Percentiles rank a stretch among this genome's conserved stretches.
Evolutionary conservation across 2,888 invertebrate genomes (phyloP).

Genomic region (Polylopha cassiicola): DNA sequence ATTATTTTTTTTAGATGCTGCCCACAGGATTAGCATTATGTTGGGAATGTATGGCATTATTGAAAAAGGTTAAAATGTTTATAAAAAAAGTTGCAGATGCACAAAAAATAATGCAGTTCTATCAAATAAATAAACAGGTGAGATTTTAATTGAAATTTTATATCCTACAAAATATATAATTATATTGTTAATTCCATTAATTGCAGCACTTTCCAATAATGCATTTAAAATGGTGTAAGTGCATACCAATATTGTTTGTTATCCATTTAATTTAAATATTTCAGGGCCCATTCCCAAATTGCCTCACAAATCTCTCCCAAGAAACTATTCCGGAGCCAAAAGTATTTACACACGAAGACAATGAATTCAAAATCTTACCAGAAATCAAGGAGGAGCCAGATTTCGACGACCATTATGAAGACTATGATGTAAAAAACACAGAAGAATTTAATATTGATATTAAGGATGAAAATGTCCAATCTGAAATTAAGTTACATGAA

Average conservation of each 20-base stretch:
- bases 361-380: constrained; percentile 5
- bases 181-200: too few species aligned
- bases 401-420: not conserved
- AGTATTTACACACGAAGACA: constrained; percentile 2
- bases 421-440: too few species aligned
- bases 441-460: too few species aligned
- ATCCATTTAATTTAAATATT: too few species aligned
- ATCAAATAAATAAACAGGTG: constrained; percentile 12
- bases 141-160: not conserved
- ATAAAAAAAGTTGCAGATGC: constrained; percentile 5
- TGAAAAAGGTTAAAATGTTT: constrained; percentile 11
- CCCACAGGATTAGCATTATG: not conserved
- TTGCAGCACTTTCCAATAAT: too few species aligned
- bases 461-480: constrained; percentile 10
- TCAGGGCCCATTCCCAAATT: constrained; percentile 4
- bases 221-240: too few species aligned
- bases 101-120: constrained; percentile 10
- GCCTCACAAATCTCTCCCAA: constrained; percentile 4
- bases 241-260: too few species aligned
- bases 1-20: constrained; percentile 1
- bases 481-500: too few species aligned
- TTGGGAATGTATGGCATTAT: constrained; percentile 14
- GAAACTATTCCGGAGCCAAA: not conserved
- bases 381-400: constrained; percentile 10
- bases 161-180: too few species aligned